These are phyloP conservation scores for Leptosomus discolor DNA, from an alignment of 2,113 vertebrate species.

Conservation along the genomic window DNA sequence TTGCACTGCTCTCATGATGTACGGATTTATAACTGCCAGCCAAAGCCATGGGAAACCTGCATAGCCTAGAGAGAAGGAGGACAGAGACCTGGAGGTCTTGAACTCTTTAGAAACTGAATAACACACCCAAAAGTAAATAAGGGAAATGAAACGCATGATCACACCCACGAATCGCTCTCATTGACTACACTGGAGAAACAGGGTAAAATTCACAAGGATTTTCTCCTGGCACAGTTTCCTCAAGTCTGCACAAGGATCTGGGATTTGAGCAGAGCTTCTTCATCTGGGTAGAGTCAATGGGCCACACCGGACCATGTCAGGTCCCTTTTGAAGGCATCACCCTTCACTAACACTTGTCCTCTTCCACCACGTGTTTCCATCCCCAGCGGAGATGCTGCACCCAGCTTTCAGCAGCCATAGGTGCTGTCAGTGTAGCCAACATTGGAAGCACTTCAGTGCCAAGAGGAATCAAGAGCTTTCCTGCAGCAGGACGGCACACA, in stretches of 20 bases:
- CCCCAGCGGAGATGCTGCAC: not conserved
- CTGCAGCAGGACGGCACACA: not conserved
- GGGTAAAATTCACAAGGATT: not conserved
- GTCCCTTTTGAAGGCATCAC: not conserved
- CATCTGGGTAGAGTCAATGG: accelerated
- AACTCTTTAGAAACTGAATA: not conserved
- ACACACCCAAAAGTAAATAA: not conserved
- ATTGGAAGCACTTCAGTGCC: not conserved
- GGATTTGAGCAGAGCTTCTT: not conserved
- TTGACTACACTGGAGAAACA: not conserved
- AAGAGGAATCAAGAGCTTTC: not conserved
- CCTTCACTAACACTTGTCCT: not conserved
- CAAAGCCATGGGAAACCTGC: not conserved
- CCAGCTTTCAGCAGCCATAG: not conserved
- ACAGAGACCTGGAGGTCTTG: not conserved
- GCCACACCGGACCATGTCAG: not conserved
- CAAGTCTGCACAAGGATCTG: not conserved
- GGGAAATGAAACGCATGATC: accelerated
- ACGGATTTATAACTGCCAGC: not conserved
- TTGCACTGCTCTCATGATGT: not conserved
- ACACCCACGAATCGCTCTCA: accelerated
- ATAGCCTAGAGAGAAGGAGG: not conserved
- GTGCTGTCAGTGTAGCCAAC: not conserved
- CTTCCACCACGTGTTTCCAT: not conserved
- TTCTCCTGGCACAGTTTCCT: not conserved